Conservation (phyloP, 2,113 vertebrate genomes). For the Sigmodon hispidus region DNA sequence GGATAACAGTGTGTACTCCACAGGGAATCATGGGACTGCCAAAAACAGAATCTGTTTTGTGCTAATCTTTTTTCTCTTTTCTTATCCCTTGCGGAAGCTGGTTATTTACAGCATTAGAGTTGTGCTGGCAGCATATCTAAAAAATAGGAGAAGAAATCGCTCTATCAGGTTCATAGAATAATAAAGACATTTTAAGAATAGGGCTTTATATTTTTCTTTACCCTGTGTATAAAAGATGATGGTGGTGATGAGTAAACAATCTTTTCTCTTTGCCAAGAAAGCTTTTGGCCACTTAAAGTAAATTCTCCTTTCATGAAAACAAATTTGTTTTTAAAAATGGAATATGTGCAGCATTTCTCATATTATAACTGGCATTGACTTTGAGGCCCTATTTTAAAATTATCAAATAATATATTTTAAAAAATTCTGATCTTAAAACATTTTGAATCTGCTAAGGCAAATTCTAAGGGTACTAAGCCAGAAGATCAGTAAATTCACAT, state of each 20-base stretch:
- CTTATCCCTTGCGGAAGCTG: background rate
- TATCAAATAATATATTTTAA: background rate
- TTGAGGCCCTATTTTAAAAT: background rate
- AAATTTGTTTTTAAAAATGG: background rate
- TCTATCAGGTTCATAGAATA: background rate
- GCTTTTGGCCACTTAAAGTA: background rate
- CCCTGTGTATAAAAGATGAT: background rate
- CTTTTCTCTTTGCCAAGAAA: background rate
- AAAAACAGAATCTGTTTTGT: background rate
- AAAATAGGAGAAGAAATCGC: background rate
- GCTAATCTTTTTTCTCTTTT: conserved; percentile 18
- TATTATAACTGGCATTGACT: background rate
- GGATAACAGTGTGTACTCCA: background rate
- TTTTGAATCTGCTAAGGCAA: background rate
- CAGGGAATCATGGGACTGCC: background rate
- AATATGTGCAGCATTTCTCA: background rate
- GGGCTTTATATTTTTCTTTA: background rate
- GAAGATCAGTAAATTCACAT: conserved; percentile 25
- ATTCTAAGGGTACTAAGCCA: background rate
- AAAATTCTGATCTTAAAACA: background rate
- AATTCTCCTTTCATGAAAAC: background rate
- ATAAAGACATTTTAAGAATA: background rate
- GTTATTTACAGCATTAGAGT: background rate
- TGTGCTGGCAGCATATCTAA: background rate
- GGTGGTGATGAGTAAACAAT: background rate